Conservation (phyloP, 30 jellyfish, hydroid and myxozoan species). For the Nemopilema nomurai region DNA sequence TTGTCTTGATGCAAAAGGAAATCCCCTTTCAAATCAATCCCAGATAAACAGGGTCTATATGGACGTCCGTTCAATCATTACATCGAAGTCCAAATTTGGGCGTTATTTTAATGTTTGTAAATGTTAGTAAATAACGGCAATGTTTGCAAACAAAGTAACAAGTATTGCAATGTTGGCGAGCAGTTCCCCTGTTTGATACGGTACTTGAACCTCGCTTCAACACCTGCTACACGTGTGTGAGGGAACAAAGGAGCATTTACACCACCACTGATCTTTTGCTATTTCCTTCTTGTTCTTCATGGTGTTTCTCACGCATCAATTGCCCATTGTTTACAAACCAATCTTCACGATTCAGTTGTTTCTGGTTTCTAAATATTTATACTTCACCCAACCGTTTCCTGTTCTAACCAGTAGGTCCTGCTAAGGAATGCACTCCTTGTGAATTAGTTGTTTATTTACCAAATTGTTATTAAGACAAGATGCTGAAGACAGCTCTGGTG, state of each 20-base stretch:
- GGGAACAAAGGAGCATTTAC: conserved; percentile 11
- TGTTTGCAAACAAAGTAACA: not conserved
- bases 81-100: not conserved
- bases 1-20: not conserved
- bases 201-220: conserved; percentile 48
- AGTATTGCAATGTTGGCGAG: not conserved
- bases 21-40: not conserved
- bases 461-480: not conserved
- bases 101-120: not conserved
- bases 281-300: conserved; percentile 22
- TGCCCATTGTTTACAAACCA: conserved; percentile 24
- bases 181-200: conserved; percentile 5
- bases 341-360: not conserved
- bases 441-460: not conserved
- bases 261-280: conserved; percentile 71
- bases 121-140: not conserved
- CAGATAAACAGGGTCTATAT: not conserved
- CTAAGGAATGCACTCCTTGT: not conserved
- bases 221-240: conserved; percentile 60
- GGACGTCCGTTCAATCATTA: not conserved
- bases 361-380: not conserved
- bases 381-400: not conserved
- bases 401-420: too few relatives aligned
- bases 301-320: conserved; percentile 43
- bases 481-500: too few relatives aligned